Percentiles rank a stretch among this genome's conserved stretches.
Conservation (phyloP, 2,113 vertebrate genomes). For the Dasypus novemcinctus region DNA sequence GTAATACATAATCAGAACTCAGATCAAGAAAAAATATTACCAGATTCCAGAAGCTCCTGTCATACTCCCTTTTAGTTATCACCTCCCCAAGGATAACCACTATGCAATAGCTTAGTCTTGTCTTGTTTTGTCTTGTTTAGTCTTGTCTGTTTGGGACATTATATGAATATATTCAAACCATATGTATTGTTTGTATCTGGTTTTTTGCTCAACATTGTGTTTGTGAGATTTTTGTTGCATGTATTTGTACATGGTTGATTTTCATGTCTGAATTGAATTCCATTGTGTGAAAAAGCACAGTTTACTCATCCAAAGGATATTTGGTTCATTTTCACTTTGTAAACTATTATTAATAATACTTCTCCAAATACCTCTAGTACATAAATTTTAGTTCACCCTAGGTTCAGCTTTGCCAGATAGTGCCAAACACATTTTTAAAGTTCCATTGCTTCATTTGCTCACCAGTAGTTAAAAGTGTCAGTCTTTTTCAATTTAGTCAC, state of each 20-base stretch:
- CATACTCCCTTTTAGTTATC: not conserved
- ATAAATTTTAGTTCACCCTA: not conserved
- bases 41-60: too few species aligned
- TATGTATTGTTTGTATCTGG: not conserved
- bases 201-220: not conserved
- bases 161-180: not conserved
- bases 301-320: not conserved
- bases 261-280: too few species aligned
- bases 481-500: not conserved
- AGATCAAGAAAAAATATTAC: not conserved
- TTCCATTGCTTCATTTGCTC: not conserved
- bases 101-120: not conserved
- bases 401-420: not conserved
- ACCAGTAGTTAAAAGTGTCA: too few species aligned
- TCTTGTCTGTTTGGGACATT: not conserved
- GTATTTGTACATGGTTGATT: too few species aligned
- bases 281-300: too few species aligned
- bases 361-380: not conserved
- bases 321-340: slow-evolving; percentile 42
- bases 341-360: too few species aligned
- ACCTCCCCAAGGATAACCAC: not conserved
- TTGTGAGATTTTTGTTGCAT: too few species aligned
- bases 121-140: too few species aligned
- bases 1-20: not conserved
- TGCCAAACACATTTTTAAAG: too few species aligned